Evolutionary conservation across 2,888 invertebrate genomes (phyloP).

Genomic region (Temnothorax unifasciatus): DNA sequence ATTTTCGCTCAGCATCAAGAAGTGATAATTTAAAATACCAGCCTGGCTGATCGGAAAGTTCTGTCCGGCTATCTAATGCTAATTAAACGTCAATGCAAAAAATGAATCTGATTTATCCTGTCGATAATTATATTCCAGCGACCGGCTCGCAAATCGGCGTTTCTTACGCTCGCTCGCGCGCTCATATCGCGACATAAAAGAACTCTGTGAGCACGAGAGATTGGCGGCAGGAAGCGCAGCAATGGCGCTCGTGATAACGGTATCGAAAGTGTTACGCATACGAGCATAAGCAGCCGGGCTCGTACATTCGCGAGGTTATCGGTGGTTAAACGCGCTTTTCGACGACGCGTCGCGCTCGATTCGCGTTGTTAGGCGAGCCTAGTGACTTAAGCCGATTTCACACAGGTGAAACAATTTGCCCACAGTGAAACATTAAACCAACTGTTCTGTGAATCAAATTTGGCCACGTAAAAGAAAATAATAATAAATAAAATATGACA

Average conservation of each 20-base stretch:
- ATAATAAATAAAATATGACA: neutral
- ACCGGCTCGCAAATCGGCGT: conserved; percentile 53
- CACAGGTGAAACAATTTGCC: neutral
- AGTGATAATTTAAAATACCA: conserved; percentile 41
- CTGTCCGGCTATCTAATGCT: conserved; percentile 49
- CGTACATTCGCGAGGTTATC: conserved; percentile 60
- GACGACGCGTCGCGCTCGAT: conserved; percentile 33
- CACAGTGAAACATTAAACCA: neutral
- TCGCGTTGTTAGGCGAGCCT: conserved; percentile 1
- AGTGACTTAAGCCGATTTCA: conserved; percentile 10
- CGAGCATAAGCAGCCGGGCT: conserved; percentile 49
- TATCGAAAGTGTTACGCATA: conserved; percentile 78
- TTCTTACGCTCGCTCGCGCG: conserved; percentile 35
- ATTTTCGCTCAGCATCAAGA: conserved; percentile 11
- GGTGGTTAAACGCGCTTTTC: conserved; percentile 55
- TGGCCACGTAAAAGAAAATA: neutral
- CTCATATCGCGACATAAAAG: conserved; percentile 42
- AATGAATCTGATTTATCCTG: conserved; percentile 48
- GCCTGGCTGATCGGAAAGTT: conserved; percentile 38
- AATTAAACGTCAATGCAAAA: conserved; percentile 47
- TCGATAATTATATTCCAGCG: conserved; percentile 57
- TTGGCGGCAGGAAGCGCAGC: conserved; percentile 72
- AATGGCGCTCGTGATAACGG: conserved; percentile 74
- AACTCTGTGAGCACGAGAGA: conserved; percentile 42
- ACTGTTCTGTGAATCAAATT: neutral